phyloP scores from a whole-genome alignment of 2,113 vertebrate genomes.

The Protobothrops flavoviridis region DNA sequence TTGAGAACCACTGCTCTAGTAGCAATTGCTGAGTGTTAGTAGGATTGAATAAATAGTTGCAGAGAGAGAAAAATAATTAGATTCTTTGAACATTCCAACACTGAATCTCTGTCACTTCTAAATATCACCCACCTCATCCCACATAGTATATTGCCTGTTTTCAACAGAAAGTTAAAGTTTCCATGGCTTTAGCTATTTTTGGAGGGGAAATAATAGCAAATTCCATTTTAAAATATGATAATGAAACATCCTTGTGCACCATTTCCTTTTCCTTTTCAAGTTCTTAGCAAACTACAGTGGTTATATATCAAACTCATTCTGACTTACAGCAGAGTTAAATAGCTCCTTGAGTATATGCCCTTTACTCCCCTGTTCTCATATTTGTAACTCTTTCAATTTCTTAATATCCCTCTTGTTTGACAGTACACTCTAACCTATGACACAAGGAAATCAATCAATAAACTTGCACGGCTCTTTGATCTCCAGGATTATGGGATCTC shows the following conservation, averaged over 20 bases:
- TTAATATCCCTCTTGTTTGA: constrained; percentile 53
- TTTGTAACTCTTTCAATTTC: constrained; percentile 56
- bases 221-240: not conserved
- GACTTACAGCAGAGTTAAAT: constrained; percentile 20
- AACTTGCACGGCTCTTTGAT: constrained; percentile 43
- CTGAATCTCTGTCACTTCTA: not conserved
- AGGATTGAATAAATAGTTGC: not conserved
- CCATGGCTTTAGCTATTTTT: not conserved
- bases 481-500: constrained; percentile 53
- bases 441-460: constrained; percentile 54
- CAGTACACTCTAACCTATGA: constrained; percentile 48
- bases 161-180: not conserved
- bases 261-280: constrained; percentile 22
- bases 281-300: not conserved
- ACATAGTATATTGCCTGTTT: not conserved
- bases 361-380: constrained; percentile 48
- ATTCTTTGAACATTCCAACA: not conserved
- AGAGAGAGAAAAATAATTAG: not conserved
- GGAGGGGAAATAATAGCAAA: not conserved
- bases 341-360: constrained; percentile 16
- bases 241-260: not conserved
- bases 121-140: not conserved
- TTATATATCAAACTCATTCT: constrained; percentile 3
- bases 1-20: too few relatives aligned
- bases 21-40: not conserved